Evolutionary conservation across 2,888 invertebrate genomes (phyloP).

Genomic region (Drosophila neotestacea): DNA sequence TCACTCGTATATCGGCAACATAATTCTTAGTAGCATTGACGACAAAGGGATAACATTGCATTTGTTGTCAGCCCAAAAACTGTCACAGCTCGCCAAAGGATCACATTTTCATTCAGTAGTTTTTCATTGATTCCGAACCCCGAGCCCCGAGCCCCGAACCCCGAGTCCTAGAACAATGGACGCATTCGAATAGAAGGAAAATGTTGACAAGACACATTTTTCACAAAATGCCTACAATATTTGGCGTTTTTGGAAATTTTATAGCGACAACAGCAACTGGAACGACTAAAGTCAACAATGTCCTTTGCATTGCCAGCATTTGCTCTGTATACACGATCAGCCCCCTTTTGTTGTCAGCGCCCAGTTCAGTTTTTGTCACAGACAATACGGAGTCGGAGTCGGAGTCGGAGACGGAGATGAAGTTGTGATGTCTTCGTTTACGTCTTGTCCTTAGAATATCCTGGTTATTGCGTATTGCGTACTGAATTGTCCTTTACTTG

Average conservation of each 20-base stretch:
- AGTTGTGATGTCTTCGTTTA: constrained; percentile 49
- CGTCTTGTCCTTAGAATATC: constrained; percentile 18
- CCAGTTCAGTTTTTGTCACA: constrained; percentile 60
- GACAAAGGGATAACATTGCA: constrained; percentile 82
- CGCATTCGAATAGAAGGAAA: constrained; percentile 74
- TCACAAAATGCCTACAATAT: constrained; percentile 73
- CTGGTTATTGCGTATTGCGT: constrained; percentile 17
- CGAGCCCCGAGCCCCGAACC: not conserved
- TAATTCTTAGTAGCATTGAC: constrained; percentile 75
- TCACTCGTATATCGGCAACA: constrained; percentile 55
- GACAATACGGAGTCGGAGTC: constrained; percentile 76
- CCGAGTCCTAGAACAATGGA: constrained; percentile 56
- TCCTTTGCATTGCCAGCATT: constrained; percentile 45
- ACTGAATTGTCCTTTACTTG: constrained; percentile 48
- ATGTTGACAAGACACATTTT: constrained; percentile 73
- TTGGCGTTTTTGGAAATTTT: constrained; percentile 70
- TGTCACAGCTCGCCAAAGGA: constrained; percentile 73
- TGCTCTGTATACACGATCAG: constrained; percentile 76
- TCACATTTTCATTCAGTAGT: constrained; percentile 73
- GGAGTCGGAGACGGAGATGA: constrained; percentile 56
- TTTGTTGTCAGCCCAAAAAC: constrained; percentile 77
- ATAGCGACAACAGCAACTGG: constrained; percentile 51
- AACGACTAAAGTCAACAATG: constrained; percentile 57
- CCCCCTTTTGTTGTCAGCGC: constrained; percentile 78
- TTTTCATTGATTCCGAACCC: constrained; percentile 71